Evolutionary conservation across 2,888 invertebrate species (phyloP).

Genomic region (Pollenia griseotomentosa): DNA sequence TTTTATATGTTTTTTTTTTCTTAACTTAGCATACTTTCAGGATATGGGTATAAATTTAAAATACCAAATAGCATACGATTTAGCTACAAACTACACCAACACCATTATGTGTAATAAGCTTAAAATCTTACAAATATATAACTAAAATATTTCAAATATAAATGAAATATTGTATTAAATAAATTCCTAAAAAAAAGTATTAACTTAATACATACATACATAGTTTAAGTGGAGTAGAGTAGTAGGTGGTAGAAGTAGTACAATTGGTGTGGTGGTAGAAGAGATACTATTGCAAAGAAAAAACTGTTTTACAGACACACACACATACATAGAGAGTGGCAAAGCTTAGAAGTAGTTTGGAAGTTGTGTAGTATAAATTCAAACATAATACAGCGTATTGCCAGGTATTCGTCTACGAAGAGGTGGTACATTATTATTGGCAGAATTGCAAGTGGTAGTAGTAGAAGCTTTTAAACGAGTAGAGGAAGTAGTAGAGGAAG

Average conservation of each 20-base stretch:
- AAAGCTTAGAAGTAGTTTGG: not conserved
- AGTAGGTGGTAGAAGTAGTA: constrained; percentile 14
- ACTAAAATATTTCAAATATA: constrained; percentile 13
- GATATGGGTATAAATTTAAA: not conserved
- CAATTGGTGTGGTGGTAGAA: constrained; percentile 29
- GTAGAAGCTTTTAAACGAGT: constrained; percentile 67
- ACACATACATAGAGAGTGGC: constrained; percentile 9
- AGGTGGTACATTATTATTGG: constrained; percentile 75
- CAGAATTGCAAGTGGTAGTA: constrained; percentile 49
- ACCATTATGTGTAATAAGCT: constrained; percentile 25
- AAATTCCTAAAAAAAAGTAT: not conserved
- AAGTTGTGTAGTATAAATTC: constrained; percentile 52
- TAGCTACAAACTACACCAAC: constrained; percentile 42
- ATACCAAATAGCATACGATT: constrained; percentile 23
- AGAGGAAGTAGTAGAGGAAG: constrained; percentile 48
- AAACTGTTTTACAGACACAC: constrained; percentile 22
- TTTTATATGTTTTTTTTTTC: not conserved
- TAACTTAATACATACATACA: constrained; percentile 55
- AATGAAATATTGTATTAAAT: constrained; percentile 15
- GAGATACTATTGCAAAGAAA: not conserved
- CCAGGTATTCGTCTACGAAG: constrained; percentile 82
- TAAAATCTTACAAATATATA: constrained; percentile 12
- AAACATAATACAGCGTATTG: constrained; percentile 82
- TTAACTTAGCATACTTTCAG: not conserved
- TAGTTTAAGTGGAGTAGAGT: constrained; percentile 41